These are phyloP conservation scores for Physeter macrocephalus DNA, from an alignment of 2,113 vertebrate species.

Conservation along the genomic window DNA sequence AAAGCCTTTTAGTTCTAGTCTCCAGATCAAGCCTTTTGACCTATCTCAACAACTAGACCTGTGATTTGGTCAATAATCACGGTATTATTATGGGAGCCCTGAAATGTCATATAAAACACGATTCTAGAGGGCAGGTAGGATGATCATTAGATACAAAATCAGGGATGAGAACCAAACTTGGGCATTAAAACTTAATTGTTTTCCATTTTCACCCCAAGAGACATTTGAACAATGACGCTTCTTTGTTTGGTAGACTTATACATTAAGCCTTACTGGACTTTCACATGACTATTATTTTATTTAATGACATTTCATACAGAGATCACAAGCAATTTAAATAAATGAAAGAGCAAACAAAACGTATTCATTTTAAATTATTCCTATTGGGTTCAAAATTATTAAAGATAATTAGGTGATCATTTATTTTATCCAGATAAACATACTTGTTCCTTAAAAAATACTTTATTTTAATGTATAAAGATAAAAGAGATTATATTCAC, in stretches of 20 bases:
- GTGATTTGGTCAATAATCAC: background rate
- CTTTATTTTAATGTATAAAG: background rate
- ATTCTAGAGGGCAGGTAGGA: background rate
- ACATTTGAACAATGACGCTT: background rate
- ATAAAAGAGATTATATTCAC: background rate
- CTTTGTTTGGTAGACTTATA: background rate
- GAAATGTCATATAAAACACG: background rate
- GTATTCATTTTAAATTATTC: background rate
- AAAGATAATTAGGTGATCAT: background rate
- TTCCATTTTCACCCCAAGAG: background rate
- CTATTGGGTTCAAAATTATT: background rate
- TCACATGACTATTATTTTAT: background rate
- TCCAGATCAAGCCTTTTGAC: background rate
- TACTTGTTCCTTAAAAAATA: background rate
- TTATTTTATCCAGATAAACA: constrained; percentile 6
- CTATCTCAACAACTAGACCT: background rate
- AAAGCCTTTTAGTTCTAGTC: background rate
- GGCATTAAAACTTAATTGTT: background rate
- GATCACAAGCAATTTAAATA: background rate
- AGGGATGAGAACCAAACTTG: background rate
- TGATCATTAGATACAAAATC: background rate
- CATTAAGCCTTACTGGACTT: background rate
- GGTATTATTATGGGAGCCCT: background rate
- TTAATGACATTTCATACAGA: background rate
- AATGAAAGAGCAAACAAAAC: constrained; percentile 18